A percentile compares a stretch with the other conserved stretches of the same genome.
phyloP scores from a whole-genome alignment of 2,888 invertebrate genomes.

The Argyresthia goedartella region DNA sequence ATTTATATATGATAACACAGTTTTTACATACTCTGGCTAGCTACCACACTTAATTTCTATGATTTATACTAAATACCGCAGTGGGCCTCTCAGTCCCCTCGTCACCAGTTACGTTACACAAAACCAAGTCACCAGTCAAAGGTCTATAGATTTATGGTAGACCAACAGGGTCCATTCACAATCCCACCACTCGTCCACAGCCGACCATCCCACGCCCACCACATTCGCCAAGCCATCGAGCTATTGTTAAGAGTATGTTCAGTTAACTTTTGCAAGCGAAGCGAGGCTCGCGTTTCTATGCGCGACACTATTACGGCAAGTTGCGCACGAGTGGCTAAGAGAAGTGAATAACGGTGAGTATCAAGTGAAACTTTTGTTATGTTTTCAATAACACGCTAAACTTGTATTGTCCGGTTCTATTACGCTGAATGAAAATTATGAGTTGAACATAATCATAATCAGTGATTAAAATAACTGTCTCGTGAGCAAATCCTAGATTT shows the following conservation, averaged over 20 bases:
- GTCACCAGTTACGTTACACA: no score
- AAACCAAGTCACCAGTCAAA: no score
- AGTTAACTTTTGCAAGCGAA: conserved; percentile 1
- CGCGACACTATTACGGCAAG: neutral
- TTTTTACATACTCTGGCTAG: no score
- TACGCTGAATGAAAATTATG: neutral
- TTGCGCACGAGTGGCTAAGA: neutral
- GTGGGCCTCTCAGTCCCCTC: no score
- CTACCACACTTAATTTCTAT: no score
- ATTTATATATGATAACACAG: no score
- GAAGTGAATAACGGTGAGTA: neutral
- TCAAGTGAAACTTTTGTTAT: no score
- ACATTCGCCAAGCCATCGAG: neutral
- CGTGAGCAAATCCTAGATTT: no score
- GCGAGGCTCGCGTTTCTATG: neutral
- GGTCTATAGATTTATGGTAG: no score
- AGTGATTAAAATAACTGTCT: no score
- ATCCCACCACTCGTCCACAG: conserved; percentile 13
- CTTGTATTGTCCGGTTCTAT: neutral
- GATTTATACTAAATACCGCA: no score
- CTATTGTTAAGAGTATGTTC: neutral
- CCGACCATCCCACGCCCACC: conserved; percentile 12
- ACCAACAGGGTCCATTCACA: neutral
- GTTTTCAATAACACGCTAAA: neutral
- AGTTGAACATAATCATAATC: neutral